Evolutionary conservation across 2,888 invertebrate species (phyloP).

Genomic region (Sclerodermus sp.): DNA sequence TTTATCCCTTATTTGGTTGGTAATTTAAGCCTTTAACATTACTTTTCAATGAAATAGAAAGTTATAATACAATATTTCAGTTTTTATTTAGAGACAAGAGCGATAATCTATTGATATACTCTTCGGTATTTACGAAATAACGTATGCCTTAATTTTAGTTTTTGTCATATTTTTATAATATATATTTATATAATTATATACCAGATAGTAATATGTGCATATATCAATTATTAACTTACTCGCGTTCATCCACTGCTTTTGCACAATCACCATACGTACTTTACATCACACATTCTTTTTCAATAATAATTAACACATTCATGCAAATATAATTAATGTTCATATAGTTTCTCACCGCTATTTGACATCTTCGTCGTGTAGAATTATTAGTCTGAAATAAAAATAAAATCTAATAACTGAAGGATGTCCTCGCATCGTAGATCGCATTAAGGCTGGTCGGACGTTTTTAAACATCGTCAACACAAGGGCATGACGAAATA

Average conservation of each 20-base stretch:
- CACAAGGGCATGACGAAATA: not conserved
- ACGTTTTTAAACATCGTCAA: slow-evolving; percentile 4
- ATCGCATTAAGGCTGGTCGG: slow-evolving; percentile 23
- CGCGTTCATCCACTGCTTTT: not conserved
- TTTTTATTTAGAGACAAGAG: slow-evolving; percentile 49
- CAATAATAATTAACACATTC: slow-evolving; percentile 4
- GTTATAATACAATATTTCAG: slow-evolving; percentile 35
- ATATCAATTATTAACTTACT: slow-evolving; percentile 19
- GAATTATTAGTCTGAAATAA: not conserved
- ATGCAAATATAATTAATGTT: not conserved
- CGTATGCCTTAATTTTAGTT: slow-evolving; percentile 45
- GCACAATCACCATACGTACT: not conserved
- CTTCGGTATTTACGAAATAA: slow-evolving; percentile 49
- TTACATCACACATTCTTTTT: too few species aligned
- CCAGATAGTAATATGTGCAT: slow-evolving; percentile 47
- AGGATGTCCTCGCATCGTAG: slow-evolving; percentile 13
- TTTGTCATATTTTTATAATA: slow-evolving; percentile 48
- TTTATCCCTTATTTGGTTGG: too few species aligned
- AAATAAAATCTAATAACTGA: not conserved
- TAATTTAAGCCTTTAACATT: not conserved
- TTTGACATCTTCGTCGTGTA: not conserved
- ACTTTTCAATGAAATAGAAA: not conserved
- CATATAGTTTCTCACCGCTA: slow-evolving; percentile 1
- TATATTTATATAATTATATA: slow-evolving; percentile 38
- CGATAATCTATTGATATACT: slow-evolving; percentile 43